Evolutionary conservation across 2,888 invertebrate species (phyloP).

Genomic region (Crocallis elinguaria): DNA sequence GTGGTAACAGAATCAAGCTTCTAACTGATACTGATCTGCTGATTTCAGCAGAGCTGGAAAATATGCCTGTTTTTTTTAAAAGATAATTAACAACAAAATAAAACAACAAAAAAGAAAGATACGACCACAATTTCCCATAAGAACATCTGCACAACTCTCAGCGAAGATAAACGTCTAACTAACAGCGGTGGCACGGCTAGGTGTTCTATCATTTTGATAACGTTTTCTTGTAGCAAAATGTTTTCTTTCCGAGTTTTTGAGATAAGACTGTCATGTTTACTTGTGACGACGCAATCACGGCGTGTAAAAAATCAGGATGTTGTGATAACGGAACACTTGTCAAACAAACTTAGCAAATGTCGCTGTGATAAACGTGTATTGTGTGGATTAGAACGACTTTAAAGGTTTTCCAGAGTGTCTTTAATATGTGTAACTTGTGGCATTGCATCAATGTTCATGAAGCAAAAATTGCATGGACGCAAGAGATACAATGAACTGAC

Average conservation of each 20-base stretch:
- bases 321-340: constrained; percentile 60
- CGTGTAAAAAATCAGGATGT: constrained; percentile 74
- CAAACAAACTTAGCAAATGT: constrained; percentile 38
- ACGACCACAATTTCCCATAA: constrained; percentile 2
- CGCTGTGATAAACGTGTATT: not conserved
- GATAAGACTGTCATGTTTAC: constrained; percentile 73
- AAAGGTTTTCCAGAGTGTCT: too few relatives aligned
- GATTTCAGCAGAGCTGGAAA: too few relatives aligned
- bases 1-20: too few relatives aligned
- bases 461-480: too few relatives aligned
- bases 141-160: constrained; percentile 22
- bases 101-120: constrained; percentile 1
- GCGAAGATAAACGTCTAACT: constrained; percentile 30
- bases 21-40: too few relatives aligned
- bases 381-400: not conserved
- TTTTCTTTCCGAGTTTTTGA: constrained; percentile 56
- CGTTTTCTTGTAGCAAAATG: too few relatives aligned
- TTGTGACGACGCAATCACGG: constrained; percentile 64
- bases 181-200: constrained; percentile 39
- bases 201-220: constrained; percentile 68
- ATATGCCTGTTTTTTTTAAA: too few relatives aligned
- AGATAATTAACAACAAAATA: constrained; percentile 6
- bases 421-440: too few relatives aligned
- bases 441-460: too few relatives aligned
- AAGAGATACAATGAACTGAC: too few relatives aligned